Conservation (phyloP, 2,113 vertebrate genomes). For the Gasterosteus nipponicus region DNA sequence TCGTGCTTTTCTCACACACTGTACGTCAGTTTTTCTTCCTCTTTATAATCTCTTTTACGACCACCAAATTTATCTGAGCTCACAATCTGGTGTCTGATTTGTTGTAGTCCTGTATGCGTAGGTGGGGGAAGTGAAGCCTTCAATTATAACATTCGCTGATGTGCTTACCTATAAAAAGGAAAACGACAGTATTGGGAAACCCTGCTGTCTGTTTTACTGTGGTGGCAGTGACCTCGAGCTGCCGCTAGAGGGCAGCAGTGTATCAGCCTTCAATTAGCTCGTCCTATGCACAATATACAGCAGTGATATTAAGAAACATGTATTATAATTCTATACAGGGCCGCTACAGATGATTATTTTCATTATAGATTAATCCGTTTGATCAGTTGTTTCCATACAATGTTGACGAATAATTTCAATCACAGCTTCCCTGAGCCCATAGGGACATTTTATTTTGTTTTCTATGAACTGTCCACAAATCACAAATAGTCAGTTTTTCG, state of each 20-base stretch:
- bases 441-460: background rate
- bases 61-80: background rate
- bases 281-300: background rate
- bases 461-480: background rate
- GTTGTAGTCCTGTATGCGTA: background rate
- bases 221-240: background rate
- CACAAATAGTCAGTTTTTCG: background rate
- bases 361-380: background rate
- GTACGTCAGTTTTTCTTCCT: background rate
- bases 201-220: background rate
- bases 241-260: constrained; percentile 64
- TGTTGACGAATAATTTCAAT: background rate
- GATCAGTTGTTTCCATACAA: background rate
- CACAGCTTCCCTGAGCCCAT: background rate
- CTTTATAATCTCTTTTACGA: constrained; percentile 10
- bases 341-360: background rate
- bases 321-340: background rate
- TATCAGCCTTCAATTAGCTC: background rate
- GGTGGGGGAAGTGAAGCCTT: constrained; percentile 22
- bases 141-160: background rate
- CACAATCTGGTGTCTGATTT: constrained; percentile 4
- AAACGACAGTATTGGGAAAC: background rate
- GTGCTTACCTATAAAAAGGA: background rate
- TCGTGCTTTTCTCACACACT: background rate
- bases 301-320: background rate